Percentiles rank a stretch among this genome's conserved stretches.
phyloP scores from a whole-genome alignment of 2,888 invertebrate genomes.

The Plebejus melissa region DNA sequence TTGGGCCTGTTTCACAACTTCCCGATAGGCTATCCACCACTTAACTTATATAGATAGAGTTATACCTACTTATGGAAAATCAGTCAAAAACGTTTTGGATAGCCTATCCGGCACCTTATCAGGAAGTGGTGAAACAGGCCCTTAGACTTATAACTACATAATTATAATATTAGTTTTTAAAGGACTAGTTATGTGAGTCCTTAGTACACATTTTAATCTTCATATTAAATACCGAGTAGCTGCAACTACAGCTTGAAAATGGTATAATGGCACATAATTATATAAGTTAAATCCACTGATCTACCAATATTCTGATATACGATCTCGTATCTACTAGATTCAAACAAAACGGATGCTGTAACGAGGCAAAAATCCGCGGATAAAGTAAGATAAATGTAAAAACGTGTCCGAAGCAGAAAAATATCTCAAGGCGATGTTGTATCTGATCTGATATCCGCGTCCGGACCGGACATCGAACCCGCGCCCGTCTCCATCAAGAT shows the following conservation, averaged over 20 bases:
- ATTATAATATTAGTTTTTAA: no score
- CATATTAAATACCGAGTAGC: background rate
- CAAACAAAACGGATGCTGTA: constrained; percentile 29
- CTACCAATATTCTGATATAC: constrained; percentile 19
- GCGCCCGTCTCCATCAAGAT: constrained; percentile 52
- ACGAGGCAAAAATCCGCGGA: constrained; percentile 27
- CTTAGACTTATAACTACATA: no score
- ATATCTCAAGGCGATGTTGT: constrained; percentile 33
- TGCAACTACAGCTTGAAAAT: background rate
- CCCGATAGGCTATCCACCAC: no score
- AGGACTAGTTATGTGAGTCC: no score
- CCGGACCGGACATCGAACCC: constrained; percentile 54
- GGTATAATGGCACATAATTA: background rate
- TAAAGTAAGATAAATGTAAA: constrained; percentile 28
- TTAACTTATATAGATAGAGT: no score
- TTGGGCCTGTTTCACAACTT: no score
- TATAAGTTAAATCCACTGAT: background rate
- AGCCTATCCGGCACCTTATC: no score
- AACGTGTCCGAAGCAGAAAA: constrained; percentile 28
- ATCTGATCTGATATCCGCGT: constrained; percentile 41
- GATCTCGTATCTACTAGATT: constrained; percentile 2
- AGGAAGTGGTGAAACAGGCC: no score
- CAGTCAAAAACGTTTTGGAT: no score
- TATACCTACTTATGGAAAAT: no score
- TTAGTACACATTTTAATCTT: no score